A percentile compares a stretch with the other conserved stretches of the same genome.
phyloP scores from a whole-genome alignment of 2,113 vertebrate species.

The Aythya baeri region DNA sequence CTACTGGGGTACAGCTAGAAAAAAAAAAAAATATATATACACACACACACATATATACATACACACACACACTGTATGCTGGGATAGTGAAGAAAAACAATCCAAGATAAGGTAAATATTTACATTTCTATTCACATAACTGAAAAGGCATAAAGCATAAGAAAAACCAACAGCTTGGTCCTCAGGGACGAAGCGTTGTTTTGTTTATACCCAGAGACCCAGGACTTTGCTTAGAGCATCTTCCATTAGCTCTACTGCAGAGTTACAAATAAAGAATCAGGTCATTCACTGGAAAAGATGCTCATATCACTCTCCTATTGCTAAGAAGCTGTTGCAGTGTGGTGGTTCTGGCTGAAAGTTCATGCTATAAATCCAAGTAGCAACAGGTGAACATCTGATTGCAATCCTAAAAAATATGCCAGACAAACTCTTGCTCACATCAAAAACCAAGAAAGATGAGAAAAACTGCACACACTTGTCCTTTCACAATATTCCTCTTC shows the following conservation, averaged over 20 bases:
- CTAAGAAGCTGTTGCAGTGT: conserved; percentile 31
- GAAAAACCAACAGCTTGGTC: neutral
- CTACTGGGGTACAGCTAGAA: neutral
- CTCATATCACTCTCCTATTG: conserved; percentile 38
- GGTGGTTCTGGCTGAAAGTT: conserved; percentile 24
- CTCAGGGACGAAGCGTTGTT: neutral
- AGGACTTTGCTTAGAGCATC: neutral
- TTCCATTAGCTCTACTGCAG: conserved; percentile 35
- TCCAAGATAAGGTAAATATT: neutral
- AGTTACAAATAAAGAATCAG: conserved; percentile 53
- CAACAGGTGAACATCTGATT: neutral
- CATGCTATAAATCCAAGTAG: conserved; percentile 53
- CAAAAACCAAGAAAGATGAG: neutral
- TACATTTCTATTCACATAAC: conserved; percentile 18
- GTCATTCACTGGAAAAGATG: conserved; percentile 46
- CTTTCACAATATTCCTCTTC: neutral
- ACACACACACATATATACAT: neutral
- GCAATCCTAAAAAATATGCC: conserved; percentile 32
- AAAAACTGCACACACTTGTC: neutral
- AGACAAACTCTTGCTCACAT: neutral
- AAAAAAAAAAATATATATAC: neutral
- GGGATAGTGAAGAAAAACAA: neutral
- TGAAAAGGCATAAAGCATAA: neutral
- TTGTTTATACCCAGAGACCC: conserved; percentile 1
- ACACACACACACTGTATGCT: neutral